These are phyloP conservation scores for Tachina lurida DNA, from an alignment of 2,888 invertebrate genomes.

Conservation along the genomic window DNA sequence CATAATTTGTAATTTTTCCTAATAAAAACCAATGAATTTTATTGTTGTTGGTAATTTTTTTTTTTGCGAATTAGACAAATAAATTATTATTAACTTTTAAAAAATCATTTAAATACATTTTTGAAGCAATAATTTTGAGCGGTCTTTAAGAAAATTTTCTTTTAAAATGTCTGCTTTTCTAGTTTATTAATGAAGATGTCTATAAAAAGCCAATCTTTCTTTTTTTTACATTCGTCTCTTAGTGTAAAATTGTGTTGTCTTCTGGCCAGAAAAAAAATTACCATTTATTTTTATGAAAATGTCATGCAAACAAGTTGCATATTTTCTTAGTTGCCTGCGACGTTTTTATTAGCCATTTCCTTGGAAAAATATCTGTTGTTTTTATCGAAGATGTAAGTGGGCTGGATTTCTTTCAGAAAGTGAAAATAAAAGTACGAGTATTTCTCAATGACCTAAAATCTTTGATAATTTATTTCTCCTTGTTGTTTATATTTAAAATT, in stretches of 20 bases:
- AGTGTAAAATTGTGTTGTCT: not conserved
- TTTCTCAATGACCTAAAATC: conserved; percentile 33
- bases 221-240: not conserved
- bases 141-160: not conserved
- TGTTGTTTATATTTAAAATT: conserved; percentile 43
- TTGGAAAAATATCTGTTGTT: conserved; percentile 23
- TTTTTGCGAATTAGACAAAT: conserved; percentile 1
- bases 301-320: conserved; percentile 26
- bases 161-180: not conserved
- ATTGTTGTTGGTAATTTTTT: conserved; percentile 7
- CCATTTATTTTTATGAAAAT: conserved; percentile 50
- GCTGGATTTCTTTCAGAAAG: not conserved
- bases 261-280: conserved; percentile 10
- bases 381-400: conserved; percentile 31
- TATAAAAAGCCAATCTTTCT: conserved; percentile 6
- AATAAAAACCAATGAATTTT: conserved; percentile 53
- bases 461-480: conserved; percentile 45
- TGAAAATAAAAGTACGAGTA: conserved; percentile 23
- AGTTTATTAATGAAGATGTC: conserved; percentile 19
- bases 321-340: not conserved
- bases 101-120: conserved; percentile 39
- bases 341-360: conserved; percentile 4
- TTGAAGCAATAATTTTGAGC: not conserved
- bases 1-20: conserved; percentile 57
- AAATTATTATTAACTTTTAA: conserved; percentile 45